Evolutionary conservation across 2,797 vertebrate species (phyloP).

Genomic region (Acrocephalus scirpaceus): DNA sequence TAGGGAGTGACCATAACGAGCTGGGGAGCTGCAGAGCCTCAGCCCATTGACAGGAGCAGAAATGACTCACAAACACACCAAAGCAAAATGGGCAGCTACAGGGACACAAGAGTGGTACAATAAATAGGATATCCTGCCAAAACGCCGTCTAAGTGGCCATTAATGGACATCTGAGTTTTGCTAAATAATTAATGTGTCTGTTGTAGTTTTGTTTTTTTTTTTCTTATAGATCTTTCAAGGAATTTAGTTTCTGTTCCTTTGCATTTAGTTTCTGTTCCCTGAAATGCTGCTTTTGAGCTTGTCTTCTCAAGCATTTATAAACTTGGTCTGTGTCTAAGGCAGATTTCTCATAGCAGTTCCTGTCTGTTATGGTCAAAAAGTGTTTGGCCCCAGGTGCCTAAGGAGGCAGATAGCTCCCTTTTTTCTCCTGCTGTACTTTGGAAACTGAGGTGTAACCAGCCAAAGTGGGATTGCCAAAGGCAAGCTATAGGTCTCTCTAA

Average conservation of each 20-base stretch:
- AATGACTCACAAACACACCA: background rate
- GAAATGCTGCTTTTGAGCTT: constrained; percentile 20
- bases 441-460: background rate
- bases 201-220: background rate
- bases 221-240: constrained; percentile 57
- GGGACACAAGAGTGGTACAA: background rate
- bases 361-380: background rate
- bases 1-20: accelerated
- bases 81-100: background rate
- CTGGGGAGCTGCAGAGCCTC: background rate
- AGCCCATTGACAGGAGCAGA: background rate
- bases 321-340: background rate
- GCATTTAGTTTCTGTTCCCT: constrained; percentile 42
- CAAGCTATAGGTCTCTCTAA: background rate
- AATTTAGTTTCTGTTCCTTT: constrained; percentile 57
- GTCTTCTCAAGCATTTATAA: background rate
- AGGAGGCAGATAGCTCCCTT: background rate
- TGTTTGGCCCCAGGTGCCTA: background rate
- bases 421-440: background rate
- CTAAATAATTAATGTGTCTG: constrained; percentile 60
- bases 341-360: background rate
- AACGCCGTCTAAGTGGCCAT: background rate
- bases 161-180: constrained; percentile 48
- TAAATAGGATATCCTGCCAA: constrained; percentile 36
- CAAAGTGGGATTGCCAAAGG: background rate